phyloP scores from a whole-genome alignment of 2,113 vertebrate species.

The Macquaria australasica region DNA sequence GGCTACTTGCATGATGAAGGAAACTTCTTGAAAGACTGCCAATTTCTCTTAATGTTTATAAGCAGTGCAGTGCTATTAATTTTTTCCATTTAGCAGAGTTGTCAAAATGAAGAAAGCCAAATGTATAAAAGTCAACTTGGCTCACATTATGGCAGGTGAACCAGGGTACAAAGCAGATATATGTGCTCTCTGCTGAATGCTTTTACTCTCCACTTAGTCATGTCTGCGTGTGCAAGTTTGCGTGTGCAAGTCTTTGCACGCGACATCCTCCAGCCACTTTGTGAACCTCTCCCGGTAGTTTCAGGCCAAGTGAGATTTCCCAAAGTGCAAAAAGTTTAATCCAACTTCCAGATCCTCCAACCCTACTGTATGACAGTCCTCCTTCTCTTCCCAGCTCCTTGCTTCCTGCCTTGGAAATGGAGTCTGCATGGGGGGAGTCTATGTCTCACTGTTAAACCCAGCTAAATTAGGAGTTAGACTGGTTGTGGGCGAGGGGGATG shows the following conservation, averaged over 20 bases:
- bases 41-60: conserved; percentile 30
- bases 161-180: conserved; percentile 18
- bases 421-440: conserved; percentile 50
- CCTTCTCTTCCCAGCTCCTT: conserved; percentile 39
- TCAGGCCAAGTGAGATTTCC: conserved; percentile 52
- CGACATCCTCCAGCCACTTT: conserved; percentile 34
- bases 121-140: conserved; percentile 25
- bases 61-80: conserved; percentile 10
- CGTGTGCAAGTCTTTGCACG: background rate
- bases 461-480: conserved; percentile 78
- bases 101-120: conserved; percentile 54
- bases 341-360: conserved; percentile 60
- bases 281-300: conserved; percentile 38
- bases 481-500: conserved; percentile 74
- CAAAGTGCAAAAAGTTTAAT: conserved; percentile 64
- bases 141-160: conserved; percentile 39
- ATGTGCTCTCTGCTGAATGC: background rate
- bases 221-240: background rate
- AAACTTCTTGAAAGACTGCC: conserved; percentile 28
- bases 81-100: conserved; percentile 33
- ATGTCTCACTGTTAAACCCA: conserved; percentile 66
- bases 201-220: conserved; percentile 9
- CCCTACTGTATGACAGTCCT: conserved; percentile 28
- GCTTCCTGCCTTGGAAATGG: conserved; percentile 48
- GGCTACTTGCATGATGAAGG: conserved; percentile 13